Evolutionary conservation across 2,888 invertebrate genomes (phyloP).

Genomic region (Agapostemon virescens): DNA sequence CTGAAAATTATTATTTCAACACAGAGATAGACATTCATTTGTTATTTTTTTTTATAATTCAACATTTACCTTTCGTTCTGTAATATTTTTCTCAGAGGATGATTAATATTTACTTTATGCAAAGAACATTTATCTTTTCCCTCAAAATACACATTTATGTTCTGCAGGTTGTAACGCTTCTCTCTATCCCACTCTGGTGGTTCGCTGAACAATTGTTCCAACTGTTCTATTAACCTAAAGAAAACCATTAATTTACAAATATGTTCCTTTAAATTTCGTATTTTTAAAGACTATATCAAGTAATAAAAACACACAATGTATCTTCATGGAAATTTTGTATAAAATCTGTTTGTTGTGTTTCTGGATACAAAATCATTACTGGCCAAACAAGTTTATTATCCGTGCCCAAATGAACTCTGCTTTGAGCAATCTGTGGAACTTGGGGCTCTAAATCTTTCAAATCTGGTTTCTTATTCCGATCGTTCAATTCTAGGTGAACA

Average conservation of each 20-base stretch:
- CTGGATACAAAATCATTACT: conserved; percentile 93
- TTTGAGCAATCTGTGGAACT: conserved; percentile 85
- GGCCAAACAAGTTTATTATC: conserved; percentile 90
- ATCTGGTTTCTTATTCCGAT: conserved; percentile 79
- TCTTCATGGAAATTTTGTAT: conserved; percentile 90
- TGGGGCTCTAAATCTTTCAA: conserved; percentile 84
- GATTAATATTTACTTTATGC: conserved; percentile 82
- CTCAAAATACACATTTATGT: conserved; percentile 88
- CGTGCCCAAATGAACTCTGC: conserved; percentile 85
- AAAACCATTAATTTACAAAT: conserved; percentile 37
- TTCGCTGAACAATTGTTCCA: conserved; percentile 86
- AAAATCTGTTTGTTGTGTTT: conserved; percentile 92
- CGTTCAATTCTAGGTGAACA: conserved; percentile 80
- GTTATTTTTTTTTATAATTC: neutral
- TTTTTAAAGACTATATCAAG: conserved; percentile 23
- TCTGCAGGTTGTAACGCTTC: conserved; percentile 84
- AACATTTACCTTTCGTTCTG: conserved; percentile 80
- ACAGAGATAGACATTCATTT: neutral
- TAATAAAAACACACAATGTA: conserved; percentile 81
- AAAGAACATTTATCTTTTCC: conserved; percentile 84
- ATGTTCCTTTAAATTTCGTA: conserved; percentile 23
- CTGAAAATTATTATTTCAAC: conserved; percentile 71
- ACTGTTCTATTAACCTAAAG: conserved; percentile 83
- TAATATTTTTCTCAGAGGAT: conserved; percentile 84
- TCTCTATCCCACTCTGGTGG: conserved; percentile 87